Base-by-base conservation (phyloP, 2,113 vertebrate species). In the Tiliqua scincoides region DNA sequence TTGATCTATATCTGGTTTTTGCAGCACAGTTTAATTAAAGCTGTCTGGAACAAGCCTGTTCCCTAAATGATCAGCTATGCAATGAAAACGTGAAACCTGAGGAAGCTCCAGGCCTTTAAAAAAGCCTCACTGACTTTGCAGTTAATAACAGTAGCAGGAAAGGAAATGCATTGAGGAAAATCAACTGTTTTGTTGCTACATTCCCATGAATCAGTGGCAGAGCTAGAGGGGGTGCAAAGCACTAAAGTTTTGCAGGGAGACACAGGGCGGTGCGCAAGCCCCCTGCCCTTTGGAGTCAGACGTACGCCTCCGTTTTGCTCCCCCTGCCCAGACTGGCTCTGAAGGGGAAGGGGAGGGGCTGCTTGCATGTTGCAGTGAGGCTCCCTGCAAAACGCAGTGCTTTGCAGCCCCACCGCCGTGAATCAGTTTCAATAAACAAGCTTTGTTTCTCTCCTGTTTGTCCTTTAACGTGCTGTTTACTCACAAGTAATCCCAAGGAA, bases 1-100 rank as follows among this genome's bases (percentile, higher is more conserved):
- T 97, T 96, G 96, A 97, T 97, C 96, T 94, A 92, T 95, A 95
- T 96, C 95, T 94, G 93, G 91, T 94, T 96, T n/a, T 96, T 95
- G 93, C 85, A 89, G 91, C 93, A 96, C 91, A 95, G 94, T 96
- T 95, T 96, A 97, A 97, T 97, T 97, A 96, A 96, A 96, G 93
- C 95, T 96, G 96, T 95, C 96, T 97, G 95, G 94, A 95, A 96
- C 93, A 94, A 92, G 93, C 86, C 87, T 95, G 92, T 95, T 90
- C 89, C 90, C 93, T 93, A 91, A 96, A 91, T 93, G 94, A 96
- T 95, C 86, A 88, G 90, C 94, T 90, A 79, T 61, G 91, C 92
- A 94, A 89, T 93, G 93, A 94, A 94, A 96, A 94, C 93, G 91
- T 90, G 94, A 94, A 95, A 91, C 87, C 84, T 0, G 35, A 96